phyloP scores from a whole-genome alignment of 2,888 invertebrate species.

The Mythimna pallens region DNA sequence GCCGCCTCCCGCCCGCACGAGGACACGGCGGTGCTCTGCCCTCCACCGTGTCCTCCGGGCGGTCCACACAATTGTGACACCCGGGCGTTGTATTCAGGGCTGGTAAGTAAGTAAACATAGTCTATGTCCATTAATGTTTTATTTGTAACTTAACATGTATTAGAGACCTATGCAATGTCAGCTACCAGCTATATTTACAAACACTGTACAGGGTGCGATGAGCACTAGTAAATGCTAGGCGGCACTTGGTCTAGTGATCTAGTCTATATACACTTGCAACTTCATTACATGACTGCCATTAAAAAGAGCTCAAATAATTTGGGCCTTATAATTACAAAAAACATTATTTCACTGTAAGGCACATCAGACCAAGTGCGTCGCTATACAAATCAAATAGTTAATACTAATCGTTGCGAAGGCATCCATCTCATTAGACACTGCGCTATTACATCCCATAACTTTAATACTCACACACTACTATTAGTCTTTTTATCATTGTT shows the following conservation, averaged over 20 bases:
- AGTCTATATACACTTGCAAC: slow-evolving; percentile 20
- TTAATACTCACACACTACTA: slow-evolving; percentile 80
- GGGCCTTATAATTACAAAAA: not conserved
- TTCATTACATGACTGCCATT: slow-evolving; percentile 4
- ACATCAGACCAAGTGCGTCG: slow-evolving; percentile 68
- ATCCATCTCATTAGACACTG: slow-evolving; percentile 80
- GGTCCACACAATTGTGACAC: too few relatives aligned
- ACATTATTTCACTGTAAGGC: not conserved
- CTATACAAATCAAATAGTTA: slow-evolving; percentile 75
- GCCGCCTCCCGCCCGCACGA: too few relatives aligned
- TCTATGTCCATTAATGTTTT: slow-evolving; percentile 87
- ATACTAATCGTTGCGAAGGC: slow-evolving; percentile 85
- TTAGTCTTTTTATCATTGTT: slow-evolving; percentile 82
- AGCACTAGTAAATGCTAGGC: slow-evolving; percentile 83
- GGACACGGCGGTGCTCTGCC: too few relatives aligned
- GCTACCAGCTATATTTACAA: slow-evolving; percentile 86
- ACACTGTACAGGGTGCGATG: slow-evolving; percentile 83
- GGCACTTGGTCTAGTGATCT: slow-evolving; percentile 68
- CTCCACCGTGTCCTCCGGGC: too few relatives aligned
- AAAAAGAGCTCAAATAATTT: not conserved
- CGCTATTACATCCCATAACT: slow-evolving; percentile 67
- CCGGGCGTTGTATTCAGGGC: not conserved
- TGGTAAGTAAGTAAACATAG: slow-evolving; percentile 61
- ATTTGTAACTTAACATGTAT: slow-evolving; percentile 87
- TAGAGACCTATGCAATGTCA: slow-evolving; percentile 78